Conservation (phyloP, 2,113 vertebrate genomes). For the Procapra przewalskii region DNA sequence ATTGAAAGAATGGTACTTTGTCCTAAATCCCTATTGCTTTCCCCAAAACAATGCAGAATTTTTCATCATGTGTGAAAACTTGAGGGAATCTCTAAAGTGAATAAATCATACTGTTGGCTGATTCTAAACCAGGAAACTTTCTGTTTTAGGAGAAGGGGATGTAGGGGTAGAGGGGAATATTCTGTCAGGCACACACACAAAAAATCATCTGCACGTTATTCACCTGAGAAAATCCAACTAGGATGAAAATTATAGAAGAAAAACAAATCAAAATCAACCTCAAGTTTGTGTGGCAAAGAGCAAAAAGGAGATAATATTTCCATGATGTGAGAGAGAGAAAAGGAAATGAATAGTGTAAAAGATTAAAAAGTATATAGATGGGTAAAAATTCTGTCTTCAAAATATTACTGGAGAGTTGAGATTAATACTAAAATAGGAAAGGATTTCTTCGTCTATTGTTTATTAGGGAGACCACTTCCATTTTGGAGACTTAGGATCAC, state of each 20-base stretch:
- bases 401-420: background rate
- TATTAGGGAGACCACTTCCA: background rate
- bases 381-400: background rate
- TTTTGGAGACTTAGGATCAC: background rate
- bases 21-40: background rate
- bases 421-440: background rate
- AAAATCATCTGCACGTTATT: conserved; percentile 1
- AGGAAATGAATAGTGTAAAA: background rate
- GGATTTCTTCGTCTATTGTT: background rate
- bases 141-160: background rate
- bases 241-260: conserved; percentile 24
- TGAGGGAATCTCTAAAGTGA: background rate
- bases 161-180: background rate
- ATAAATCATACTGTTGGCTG: conserved; percentile 13
- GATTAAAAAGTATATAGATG: background rate
- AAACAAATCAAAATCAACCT: conserved; percentile 36
- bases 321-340: background rate
- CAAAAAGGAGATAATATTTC: background rate
- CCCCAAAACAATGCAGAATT: background rate
- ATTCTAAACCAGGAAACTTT: conserved; percentile 24
- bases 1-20: background rate
- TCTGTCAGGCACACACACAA: background rate
- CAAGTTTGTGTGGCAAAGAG: background rate
- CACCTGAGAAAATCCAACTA: conserved; percentile 32
- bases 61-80: conserved; percentile 29